Evolutionary conservation across 2,797 vertebrate genomes (phyloP), one percentile per base, ranked within the genome.

Genomic region (Falco rusticolus): DNA sequence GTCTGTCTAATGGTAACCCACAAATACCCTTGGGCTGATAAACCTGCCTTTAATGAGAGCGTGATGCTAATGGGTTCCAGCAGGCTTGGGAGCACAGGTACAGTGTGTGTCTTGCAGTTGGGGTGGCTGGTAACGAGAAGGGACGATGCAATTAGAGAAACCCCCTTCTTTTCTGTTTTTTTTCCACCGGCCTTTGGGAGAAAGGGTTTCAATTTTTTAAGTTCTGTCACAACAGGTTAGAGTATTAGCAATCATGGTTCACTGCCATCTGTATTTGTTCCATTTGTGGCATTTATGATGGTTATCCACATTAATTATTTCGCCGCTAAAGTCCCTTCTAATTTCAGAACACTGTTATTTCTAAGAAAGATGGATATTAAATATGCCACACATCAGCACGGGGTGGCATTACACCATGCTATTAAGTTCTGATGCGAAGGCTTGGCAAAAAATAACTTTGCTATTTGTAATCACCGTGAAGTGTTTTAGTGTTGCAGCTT

Each of bases 301-400:
- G 96, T 97, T 98, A 97, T 97, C 97, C 94, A 97, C 98, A 96
- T 98, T 98, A 98, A 98, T 98, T 98, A 98, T 97, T 98, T 97
- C 13, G 0, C 96, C 94, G 93, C 95, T 97, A 22, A 98, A 98
- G 97, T 97, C 97, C 97, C 90, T 97, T 97, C 97, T 98, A 97
- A 98, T 98, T 98, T 97, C 96, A 93, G 96, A 97, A 77, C 87
- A 76, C 94, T 93, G 96, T 98, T 97, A 96, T 98, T 98, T 97
- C 97, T 95, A 96, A 97, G 97, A 96, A 97, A 97, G 97, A 98
- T 93, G 97, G 97, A 96, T 98, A 97, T 98, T 97, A 97, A 97
- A 97, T 96, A 98, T 97, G 97, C 98, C 97, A 97, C 97, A 91
- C 95, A 97, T 97, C 97, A 97, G 97, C 85, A 33, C 93, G 37